phyloP scores from a whole-genome alignment of 2,888 invertebrate genomes.

The Helobdella robusta region DNA sequence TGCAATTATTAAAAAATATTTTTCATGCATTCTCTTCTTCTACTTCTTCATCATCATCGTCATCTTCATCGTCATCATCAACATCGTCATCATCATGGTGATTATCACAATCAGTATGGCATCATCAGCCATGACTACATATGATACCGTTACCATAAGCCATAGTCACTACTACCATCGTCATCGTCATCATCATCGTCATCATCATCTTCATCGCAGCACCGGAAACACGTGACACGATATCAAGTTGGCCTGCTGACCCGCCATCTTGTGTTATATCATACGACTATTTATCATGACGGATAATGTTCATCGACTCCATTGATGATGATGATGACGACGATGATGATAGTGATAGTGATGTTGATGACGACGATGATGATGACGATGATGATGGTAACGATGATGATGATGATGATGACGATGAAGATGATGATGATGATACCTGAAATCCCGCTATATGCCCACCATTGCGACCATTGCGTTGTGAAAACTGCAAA shows the following conservation, averaged over 20 bases:
- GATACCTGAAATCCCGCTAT: too few species aligned
- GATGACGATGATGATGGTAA: constrained; percentile 24
- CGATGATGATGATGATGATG: neutral
- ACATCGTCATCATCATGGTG: neutral
- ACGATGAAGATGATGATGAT: constrained; percentile 9
- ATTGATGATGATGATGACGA: constrained; percentile 17
- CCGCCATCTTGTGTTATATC: constrained; percentile 16
- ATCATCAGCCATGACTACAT: too few species aligned
- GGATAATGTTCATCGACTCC: constrained; percentile 15
- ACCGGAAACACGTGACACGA: constrained; percentile 19
- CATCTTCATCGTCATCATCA: constrained; percentile 7
- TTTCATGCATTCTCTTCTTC: too few species aligned
- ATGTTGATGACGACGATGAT: neutral
- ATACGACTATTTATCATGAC: constrained; percentile 16
- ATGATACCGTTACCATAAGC: too few species aligned
- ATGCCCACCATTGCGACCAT: too few species aligned
- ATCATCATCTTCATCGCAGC: constrained; percentile 11
- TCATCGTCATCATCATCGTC: constrained; percentile 3
- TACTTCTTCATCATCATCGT: neutral
- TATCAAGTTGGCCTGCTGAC: constrained; percentile 15
- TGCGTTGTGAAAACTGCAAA: too few species aligned
- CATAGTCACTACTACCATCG: too few species aligned
- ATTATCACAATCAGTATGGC: too few species aligned
- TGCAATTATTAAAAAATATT: neutral
- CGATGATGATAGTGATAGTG: neutral